Base-by-base conservation (phyloP, 2,888 invertebrate genomes). In the Pollenia griseotomentosa region DNA sequence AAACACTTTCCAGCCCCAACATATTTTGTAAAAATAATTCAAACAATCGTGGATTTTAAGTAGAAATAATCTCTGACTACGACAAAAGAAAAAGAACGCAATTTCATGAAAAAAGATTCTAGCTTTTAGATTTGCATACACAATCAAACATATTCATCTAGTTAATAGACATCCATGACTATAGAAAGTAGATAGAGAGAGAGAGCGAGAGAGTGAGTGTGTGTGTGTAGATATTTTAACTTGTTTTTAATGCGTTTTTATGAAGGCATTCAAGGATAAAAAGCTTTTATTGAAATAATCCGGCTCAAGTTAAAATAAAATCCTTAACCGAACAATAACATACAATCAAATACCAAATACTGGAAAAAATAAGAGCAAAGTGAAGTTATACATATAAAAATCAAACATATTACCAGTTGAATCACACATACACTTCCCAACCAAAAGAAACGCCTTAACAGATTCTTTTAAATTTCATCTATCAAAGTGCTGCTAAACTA, bases 401-500 rank as follows among this genome's bases (percentile, higher is more conserved):
- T 66, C 33, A 70, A 46, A 61, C 14, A 79, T 74, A 75, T 79
- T 16, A 77, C 59, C 68, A 63, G 63, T 61, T 74, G 9, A 63
- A 68, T 46, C 23, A 14, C 40, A 66, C 33, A 33, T 57, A 85
- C 48, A 33, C 6, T 33, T 16, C 23, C 16, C 48, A 59, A 46
- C 40, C 23, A 44, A 48, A 57, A 74, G 51, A 63, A 74, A 70
- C 53, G 46, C 55, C 46, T 23, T 48, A 9, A 42, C 4, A 11
- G 9, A 53, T 44, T 80, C 83, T 88, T 82, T 66, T 66, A 74
- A 74, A 82, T 68, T 44, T 53, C 42, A 61, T 65, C 59, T 61
- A 53, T 90, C 88, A 91, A 91, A 91, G 90, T 90, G 89, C 90
- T 90, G 90, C 89, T 90, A 90, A 91, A 90, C 86, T 91, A 90